Evolutionary conservation across 2,797 vertebrate genomes (phyloP).

Genomic region (Eulemur coronatus): DNA sequence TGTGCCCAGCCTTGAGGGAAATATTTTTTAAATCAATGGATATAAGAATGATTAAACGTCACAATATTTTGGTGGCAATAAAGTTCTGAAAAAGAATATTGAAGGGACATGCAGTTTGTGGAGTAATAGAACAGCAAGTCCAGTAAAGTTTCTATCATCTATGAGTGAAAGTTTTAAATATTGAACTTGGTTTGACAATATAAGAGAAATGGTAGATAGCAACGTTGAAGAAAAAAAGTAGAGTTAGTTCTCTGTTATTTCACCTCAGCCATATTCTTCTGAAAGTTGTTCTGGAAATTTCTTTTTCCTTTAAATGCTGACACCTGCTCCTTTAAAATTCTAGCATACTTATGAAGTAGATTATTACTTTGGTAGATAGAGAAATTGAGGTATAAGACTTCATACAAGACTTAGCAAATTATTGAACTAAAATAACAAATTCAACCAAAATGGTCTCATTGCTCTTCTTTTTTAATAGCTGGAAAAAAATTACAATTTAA

Average conservation of each 20-base stretch:
- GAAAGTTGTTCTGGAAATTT: background rate
- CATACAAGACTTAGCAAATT: background rate
- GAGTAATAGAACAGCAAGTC: background rate
- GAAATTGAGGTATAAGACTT: background rate
- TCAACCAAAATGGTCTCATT: background rate
- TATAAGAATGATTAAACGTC: background rate
- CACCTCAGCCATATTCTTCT: background rate
- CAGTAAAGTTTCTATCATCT: background rate
- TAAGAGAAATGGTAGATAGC: background rate
- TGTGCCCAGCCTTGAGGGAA: background rate
- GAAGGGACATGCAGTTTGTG: background rate
- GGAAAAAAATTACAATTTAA: background rate
- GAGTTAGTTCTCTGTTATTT: background rate
- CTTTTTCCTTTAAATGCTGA: background rate
- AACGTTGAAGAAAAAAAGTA: background rate
- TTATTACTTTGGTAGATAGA: background rate
- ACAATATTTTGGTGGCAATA: background rate
- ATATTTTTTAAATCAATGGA: background rate
- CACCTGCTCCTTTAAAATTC: constrained; percentile 7
- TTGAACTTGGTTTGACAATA: background rate
- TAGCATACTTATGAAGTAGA: background rate
- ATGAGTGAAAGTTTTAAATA: background rate
- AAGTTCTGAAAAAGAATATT: constrained; percentile 26
- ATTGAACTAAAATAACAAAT: background rate
- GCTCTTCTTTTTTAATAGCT: background rate